Base-by-base conservation (phyloP, 2,888 invertebrate species). In the Harpalus rufipes region DNA sequence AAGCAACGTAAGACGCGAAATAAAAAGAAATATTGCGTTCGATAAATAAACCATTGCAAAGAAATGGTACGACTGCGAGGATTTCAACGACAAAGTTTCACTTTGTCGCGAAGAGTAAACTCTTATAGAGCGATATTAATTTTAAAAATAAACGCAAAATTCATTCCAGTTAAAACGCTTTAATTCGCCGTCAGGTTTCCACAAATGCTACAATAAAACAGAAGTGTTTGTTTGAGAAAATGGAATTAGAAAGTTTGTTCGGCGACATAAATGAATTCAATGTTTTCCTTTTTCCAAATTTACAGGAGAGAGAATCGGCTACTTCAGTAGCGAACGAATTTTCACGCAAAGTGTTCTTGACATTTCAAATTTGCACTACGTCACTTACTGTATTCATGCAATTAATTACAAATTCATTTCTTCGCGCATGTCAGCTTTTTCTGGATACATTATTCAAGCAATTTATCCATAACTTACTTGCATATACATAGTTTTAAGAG, bases 131-230 rank as follows among this genome's bases (percentile, higher is more conserved):
- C 59, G 76, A 76, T 84, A 84, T 78, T 84, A 78, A 78, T 84
- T 84, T 78, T 84, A 78, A 78, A 78, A 84, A 84, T 78, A 84
- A 84, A 84, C 78, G 44, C 84, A 84, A 84, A 84, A 61, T 76
- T 61, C 21, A 78, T 78, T 65, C 21, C 21, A 18, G 51, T 41
- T 82, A 82, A 82, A 82, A 63, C 59, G 58, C 74, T 74, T 72
- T 74, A 82, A 74, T 84, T 44, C 84, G 56, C 78, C 63, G 84
- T 59, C 76, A 78, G 51, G 78, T 41, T 78, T 65, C 74, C 84
- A 84, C 78, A 84, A 84, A 76, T 51, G 74, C 72, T 78, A 78
- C 84, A 84, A 84, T 84, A 78, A 84, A 78, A 84, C 78, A 78
- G 78, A 84, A 84, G 78, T 84, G 78, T 84, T 84, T 84, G 78